phyloP scores from a whole-genome alignment of 1,140 invertebrate genomes.

The Atopsyche davidsoni region DNA sequence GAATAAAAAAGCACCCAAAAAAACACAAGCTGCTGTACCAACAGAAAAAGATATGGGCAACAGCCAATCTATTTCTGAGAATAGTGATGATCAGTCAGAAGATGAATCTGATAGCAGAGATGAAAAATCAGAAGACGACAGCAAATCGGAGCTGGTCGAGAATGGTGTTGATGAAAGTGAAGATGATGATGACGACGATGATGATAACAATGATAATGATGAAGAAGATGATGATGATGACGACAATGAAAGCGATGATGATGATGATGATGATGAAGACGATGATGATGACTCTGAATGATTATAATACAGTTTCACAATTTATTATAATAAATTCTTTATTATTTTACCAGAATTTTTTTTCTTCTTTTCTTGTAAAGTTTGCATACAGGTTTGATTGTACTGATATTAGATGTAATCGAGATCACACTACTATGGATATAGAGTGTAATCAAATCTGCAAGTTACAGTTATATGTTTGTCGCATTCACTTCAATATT shows the following conservation, averaged over 20 bases:
- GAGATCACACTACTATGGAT: too few relatives aligned
- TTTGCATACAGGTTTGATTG: too few relatives aligned
- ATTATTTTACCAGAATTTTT: too few relatives aligned
- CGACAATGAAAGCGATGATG: slow-evolving; percentile 7
- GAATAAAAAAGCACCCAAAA: slow-evolving; percentile 4
- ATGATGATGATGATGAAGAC: slow-evolving; percentile 14
- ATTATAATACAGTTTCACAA: too few relatives aligned
- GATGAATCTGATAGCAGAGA: slow-evolving; percentile 10
- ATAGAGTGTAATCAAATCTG: too few relatives aligned
- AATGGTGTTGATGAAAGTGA: neutral
- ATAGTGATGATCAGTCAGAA: neutral
- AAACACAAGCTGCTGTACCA: slow-evolving; percentile 4
- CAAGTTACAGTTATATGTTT: too few relatives aligned
- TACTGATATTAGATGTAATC: too few relatives aligned
- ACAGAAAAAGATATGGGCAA: neutral
- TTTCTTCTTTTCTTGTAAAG: too few relatives aligned
- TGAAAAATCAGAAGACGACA: slow-evolving; percentile 6
- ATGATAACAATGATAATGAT: slow-evolving; percentile 12
- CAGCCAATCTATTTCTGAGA: neutral
- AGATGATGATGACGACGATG: neutral
- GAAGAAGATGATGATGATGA: slow-evolving; percentile 11
- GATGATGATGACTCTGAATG: slow-evolving; percentile 12
- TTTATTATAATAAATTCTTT: too few relatives aligned
- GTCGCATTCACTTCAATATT: too few relatives aligned
- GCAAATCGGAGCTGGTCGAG: neutral